phyloP scores from a whole-genome alignment of 2,888 invertebrate species.

The Erebia palarica region DNA sequence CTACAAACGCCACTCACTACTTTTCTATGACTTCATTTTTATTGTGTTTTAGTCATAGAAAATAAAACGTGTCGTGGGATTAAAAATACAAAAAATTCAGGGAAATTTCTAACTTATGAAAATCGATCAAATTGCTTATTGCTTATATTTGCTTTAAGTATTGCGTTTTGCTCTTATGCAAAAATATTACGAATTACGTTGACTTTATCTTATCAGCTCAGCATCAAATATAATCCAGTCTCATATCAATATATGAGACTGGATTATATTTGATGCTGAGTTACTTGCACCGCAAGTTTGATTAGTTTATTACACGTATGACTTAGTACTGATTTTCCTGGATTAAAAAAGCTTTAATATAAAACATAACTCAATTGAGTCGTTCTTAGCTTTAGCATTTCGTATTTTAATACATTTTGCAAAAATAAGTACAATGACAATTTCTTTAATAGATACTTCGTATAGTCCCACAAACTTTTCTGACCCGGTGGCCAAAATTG shows the following conservation, averaged over 20 bases:
- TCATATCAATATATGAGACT: too few relatives aligned
- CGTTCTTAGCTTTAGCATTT: slow-evolving; percentile 11
- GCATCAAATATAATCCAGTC: too few relatives aligned
- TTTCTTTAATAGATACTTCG: not conserved
- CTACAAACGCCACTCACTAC: not conserved
- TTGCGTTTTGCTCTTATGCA: not conserved
- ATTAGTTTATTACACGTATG: slow-evolving; percentile 6
- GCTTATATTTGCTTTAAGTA: too few relatives aligned
- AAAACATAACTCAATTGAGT: not conserved
- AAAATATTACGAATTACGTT: not conserved
- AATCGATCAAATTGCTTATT: too few relatives aligned
- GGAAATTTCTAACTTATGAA: too few relatives aligned
- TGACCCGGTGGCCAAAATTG: too few relatives aligned
- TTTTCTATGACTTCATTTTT: not conserved
- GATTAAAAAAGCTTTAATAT: slow-evolving; percentile 19
- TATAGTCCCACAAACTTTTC: too few relatives aligned
- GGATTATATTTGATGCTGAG: not conserved
- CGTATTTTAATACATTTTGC: slow-evolving; percentile 15
- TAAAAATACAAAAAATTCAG: too few relatives aligned
- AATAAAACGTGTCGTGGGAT: not conserved
- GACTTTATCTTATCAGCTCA: too few relatives aligned
- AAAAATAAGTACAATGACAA: slow-evolving; percentile 24
- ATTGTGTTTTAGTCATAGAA: not conserved
- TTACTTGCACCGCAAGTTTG: slow-evolving; percentile 24
- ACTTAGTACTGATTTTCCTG: not conserved